Percentiles rank a stretch among this genome's conserved stretches.
These are phyloP conservation scores for Glyphotaelius pellucidus DNA, from an alignment of 2,888 invertebrate species.

Conservation along the genomic window DNA sequence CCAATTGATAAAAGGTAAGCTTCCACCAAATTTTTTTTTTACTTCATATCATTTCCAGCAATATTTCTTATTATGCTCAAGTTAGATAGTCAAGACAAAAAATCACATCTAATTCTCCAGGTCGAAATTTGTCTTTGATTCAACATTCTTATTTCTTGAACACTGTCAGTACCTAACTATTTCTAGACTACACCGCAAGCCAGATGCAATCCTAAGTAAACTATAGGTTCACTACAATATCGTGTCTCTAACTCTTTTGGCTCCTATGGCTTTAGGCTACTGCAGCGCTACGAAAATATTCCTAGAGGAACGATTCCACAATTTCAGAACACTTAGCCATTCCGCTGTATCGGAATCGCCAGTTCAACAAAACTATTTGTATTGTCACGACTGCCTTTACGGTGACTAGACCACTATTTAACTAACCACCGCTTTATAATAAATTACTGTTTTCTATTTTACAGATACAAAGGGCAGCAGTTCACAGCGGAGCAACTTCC, in stretches of 20 bases:
- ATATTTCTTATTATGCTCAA: too few relatives aligned
- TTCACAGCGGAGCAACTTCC: constrained; percentile 75
- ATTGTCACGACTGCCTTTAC: too few relatives aligned
- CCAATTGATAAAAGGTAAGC: background rate
- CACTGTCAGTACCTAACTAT: background rate
- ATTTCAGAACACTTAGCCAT: too few relatives aligned
- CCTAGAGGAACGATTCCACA: too few relatives aligned
- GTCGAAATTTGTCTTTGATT: background rate
- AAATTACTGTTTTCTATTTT: background rate
- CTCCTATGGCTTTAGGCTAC: too few relatives aligned
- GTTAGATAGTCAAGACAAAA: background rate
- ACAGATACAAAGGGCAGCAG: constrained; percentile 75
- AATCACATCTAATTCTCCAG: too few relatives aligned
- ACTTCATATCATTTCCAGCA: background rate
- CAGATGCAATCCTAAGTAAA: too few relatives aligned
- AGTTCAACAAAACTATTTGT: too few relatives aligned
- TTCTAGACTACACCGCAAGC: background rate
- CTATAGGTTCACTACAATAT: too few relatives aligned
- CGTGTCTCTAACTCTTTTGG: too few relatives aligned
- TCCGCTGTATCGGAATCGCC: too few relatives aligned
- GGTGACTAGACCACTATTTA: background rate
- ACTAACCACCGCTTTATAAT: background rate
- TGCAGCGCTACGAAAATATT: too few relatives aligned
- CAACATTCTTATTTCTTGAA: background rate
- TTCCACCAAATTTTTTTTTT: background rate